These are phyloP conservation scores for Anthoscopus minutus DNA, from an alignment of 2,113 vertebrate genomes.

Conservation along the genomic window DNA sequence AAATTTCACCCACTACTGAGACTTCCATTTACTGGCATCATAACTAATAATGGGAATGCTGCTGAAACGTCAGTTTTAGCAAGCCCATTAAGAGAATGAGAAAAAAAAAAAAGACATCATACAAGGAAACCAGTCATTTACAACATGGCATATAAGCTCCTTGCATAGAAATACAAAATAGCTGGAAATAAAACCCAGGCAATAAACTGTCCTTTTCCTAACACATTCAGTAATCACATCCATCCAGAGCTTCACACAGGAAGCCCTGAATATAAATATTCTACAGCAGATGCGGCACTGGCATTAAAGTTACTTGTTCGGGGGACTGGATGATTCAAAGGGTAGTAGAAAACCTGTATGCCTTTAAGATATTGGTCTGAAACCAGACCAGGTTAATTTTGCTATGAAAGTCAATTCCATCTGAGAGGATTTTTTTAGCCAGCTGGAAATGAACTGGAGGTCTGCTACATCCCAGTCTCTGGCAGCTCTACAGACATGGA, in stretches of 20 bases:
- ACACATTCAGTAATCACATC: conserved; percentile 31
- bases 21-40: conserved; percentile 56
- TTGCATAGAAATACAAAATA: conserved; percentile 59
- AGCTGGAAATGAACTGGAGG: conserved; percentile 32
- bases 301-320: conserved; percentile 34
- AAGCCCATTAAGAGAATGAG: conserved; percentile 55
- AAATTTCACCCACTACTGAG: conserved; percentile 65
- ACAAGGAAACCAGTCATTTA: conserved; percentile 62
- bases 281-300: conserved; percentile 39
- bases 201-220: conserved; percentile 46
- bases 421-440: conserved; percentile 16
- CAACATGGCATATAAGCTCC: conserved; percentile 54
- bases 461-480: neutral
- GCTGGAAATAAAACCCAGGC: conserved; percentile 57
- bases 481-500: neutral
- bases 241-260: conserved; percentile 41
- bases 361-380: conserved; percentile 42
- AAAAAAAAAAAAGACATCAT: conserved; percentile 51
- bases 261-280: conserved; percentile 37
- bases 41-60: conserved; percentile 67
- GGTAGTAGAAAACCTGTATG: conserved; percentile 14
- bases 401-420: conserved; percentile 18
- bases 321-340: conserved; percentile 41
- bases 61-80: conserved; percentile 60
- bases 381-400: conserved; percentile 37